A percentile compares a stretch with the other conserved stretches of the same genome.
These are phyloP conservation scores for Laupala kohalensis DNA, from an alignment of 1,140 invertebrate genomes.

Conservation along the genomic window DNA sequence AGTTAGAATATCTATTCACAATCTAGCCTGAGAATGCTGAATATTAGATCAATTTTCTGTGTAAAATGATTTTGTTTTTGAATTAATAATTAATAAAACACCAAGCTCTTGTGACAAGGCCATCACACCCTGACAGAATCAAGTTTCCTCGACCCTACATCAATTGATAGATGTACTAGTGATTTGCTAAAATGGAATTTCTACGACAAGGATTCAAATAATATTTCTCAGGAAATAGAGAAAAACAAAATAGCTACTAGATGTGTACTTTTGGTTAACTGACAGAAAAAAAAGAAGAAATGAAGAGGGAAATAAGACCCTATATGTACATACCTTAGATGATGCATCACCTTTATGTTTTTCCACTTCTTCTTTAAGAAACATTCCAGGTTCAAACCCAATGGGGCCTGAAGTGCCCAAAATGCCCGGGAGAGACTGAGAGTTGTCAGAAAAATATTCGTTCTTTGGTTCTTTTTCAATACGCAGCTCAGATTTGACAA, in stretches of 20 bases:
- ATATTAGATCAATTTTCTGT: too few species aligned
- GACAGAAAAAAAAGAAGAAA: not conserved
- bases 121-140: too few species aligned
- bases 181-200: not conserved
- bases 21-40: too few species aligned
- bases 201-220: not conserved
- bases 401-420: slow-evolving; percentile 42
- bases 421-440: slow-evolving; percentile 54
- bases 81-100: too few species aligned
- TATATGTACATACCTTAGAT: not conserved
- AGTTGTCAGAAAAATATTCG: slow-evolving; percentile 63
- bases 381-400: slow-evolving; percentile 69
- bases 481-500: not conserved
- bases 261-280: not conserved
- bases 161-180: too few species aligned
- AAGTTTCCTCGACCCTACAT: too few species aligned
- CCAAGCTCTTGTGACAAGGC: too few species aligned
- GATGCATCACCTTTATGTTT: slow-evolving; percentile 21
- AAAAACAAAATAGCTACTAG: not conserved
- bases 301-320: not conserved
- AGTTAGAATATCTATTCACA: too few species aligned
- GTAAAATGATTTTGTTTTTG: too few species aligned
- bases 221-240: not conserved
- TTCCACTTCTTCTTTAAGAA: slow-evolving; percentile 39
- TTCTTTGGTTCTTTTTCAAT: slow-evolving; percentile 36